Conservation (phyloP, 1,140 invertebrate genomes). For the Cataglyphis hispanica region DNA sequence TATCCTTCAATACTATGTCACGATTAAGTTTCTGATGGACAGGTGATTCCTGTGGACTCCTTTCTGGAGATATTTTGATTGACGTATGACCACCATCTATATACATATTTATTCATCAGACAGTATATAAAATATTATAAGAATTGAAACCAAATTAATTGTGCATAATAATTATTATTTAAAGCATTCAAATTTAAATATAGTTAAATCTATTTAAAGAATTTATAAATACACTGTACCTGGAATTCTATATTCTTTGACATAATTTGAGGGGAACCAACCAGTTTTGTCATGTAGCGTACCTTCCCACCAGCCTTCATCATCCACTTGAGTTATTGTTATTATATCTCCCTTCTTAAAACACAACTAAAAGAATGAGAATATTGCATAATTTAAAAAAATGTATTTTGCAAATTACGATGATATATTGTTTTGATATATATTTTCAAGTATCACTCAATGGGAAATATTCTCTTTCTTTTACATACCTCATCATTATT, state of each 20-base stretch:
- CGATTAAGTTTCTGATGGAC: slow-evolving; percentile 90
- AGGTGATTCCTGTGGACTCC: slow-evolving; percentile 85
- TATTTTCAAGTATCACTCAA: slow-evolving; percentile 10
- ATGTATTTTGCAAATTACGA: slow-evolving; percentile 22
- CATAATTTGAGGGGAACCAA: slow-evolving; percentile 99
- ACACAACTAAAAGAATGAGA: slow-evolving; percentile 90
- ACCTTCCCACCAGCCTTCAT: slow-evolving; percentile 99
- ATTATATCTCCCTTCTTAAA: slow-evolving; percentile 99
- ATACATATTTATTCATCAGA: not conserved
- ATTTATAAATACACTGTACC: slow-evolving; percentile 66
- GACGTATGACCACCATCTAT: slow-evolving; percentile 58
- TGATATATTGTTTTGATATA: not conserved
- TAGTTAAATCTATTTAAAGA: not conserved
- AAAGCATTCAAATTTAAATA: not conserved
- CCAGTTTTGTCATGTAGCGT: slow-evolving; percentile 97
- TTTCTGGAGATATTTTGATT: slow-evolving; percentile 87
- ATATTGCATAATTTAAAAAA: slow-evolving; percentile 35
- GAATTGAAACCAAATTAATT: not conserved
- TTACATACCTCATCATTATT: slow-evolving; percentile 97
- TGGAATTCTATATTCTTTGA: slow-evolving; percentile 93
- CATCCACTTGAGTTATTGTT: slow-evolving; percentile 94
- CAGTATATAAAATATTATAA: not conserved
- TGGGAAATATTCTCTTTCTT: not conserved
- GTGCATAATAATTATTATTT: not conserved
- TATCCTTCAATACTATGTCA: slow-evolving; percentile 95